Percentiles rank a stretch among this genome's conserved stretches.
phyloP scores from a whole-genome alignment of 2,888 invertebrate species.

The Ectemnius lituratus region DNA sequence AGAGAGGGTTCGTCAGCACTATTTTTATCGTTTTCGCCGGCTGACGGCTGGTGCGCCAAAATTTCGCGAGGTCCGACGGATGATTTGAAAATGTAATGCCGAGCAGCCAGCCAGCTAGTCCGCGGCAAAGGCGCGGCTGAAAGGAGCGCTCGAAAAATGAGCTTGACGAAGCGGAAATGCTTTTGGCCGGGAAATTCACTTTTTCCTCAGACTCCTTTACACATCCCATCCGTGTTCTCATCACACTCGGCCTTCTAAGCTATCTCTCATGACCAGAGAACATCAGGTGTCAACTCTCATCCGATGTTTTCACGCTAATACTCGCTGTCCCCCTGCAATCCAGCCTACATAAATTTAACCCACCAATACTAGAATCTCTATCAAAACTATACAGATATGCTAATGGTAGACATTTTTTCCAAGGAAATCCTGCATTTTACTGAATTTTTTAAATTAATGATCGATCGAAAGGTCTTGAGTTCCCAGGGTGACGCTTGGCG shows the following conservation, averaged over 20 bases:
- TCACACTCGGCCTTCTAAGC: neutral
- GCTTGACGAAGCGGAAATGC: conserved; percentile 39
- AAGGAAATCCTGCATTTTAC: too few relatives aligned
- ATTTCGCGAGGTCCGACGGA: neutral
- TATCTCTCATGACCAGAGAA: neutral
- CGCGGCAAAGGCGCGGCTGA: conserved; percentile 8
- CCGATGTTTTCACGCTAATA: conserved; percentile 21
- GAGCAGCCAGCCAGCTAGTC: conserved; percentile 17
- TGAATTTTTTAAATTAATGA: too few relatives aligned
- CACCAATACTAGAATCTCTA: neutral
- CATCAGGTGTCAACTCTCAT: conserved; percentile 20
- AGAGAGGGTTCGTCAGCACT: too few relatives aligned
- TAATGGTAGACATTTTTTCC: too few relatives aligned
- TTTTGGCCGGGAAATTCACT: conserved; percentile 31
- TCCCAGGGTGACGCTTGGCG: too few relatives aligned
- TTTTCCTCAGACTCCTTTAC: conserved; percentile 2
- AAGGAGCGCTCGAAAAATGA: conserved; percentile 37
- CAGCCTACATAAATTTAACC: neutral
- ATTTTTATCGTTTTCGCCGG: too few relatives aligned
- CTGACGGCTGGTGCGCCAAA: neutral
- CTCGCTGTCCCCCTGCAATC: neutral
- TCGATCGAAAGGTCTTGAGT: too few relatives aligned
- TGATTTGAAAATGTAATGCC: conserved; percentile 29
- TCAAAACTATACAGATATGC: too few relatives aligned
- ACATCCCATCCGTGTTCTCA: neutral